These are phyloP conservation scores for Epinephelus lanceolatus DNA, from an alignment of 2,113 vertebrate species.

Conservation along the genomic window DNA sequence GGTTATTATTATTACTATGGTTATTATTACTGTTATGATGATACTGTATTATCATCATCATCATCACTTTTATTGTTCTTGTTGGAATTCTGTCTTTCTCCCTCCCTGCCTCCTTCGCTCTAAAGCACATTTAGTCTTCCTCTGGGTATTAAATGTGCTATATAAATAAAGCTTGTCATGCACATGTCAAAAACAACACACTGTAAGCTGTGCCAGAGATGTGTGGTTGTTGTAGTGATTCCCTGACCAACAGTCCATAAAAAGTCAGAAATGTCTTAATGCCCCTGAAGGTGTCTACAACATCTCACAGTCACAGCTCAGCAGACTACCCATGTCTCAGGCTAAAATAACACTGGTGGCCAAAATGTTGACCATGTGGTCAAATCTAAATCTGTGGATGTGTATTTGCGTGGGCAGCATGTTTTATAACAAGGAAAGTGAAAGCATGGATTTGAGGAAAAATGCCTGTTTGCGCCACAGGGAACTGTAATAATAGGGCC, in stretches of 20 bases:
- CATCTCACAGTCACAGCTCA: constrained; percentile 15
- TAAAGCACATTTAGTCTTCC: not conserved
- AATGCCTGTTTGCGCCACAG: constrained; percentile 43
- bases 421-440: constrained; percentile 69
- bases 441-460: constrained; percentile 62
- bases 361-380: constrained; percentile 52
- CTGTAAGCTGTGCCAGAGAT: not conserved
- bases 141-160: not conserved
- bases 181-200: not conserved
- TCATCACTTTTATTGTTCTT: not conserved
- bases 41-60: not conserved
- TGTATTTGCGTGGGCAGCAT: constrained; percentile 70
- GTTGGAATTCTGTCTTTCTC: not conserved
- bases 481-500: constrained; percentile 65
- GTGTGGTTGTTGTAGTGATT: not conserved
- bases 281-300: not conserved
- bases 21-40: too few species aligned
- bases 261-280: not conserved
- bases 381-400: constrained; percentile 62
- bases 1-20: too few species aligned
- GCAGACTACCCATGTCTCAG: not conserved
- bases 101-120: not conserved
- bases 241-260: constrained; percentile 3
- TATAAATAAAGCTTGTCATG: not conserved
- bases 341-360: constrained; percentile 37